phyloP scores from a whole-genome alignment of 1,140 invertebrate species.

The Calephelis virginiensis region DNA sequence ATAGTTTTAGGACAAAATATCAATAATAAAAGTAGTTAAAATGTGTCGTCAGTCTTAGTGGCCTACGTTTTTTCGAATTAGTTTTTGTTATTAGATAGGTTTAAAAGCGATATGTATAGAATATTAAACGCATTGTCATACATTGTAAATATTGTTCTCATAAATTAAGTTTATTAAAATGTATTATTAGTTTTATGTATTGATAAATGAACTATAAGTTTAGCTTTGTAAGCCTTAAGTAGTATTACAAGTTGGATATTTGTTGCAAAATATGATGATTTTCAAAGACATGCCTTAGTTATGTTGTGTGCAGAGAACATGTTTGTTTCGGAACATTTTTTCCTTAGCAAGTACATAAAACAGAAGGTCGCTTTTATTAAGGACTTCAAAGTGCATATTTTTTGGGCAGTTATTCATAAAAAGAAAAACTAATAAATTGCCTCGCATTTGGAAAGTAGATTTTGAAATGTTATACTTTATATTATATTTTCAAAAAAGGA shows the following conservation, averaged over 20 bases:
- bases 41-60: conserved; percentile 73
- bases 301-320: conserved; percentile 33
- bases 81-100: conserved; percentile 74
- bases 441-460: conserved; percentile 77
- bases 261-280: conserved; percentile 58
- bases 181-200: conserved; percentile 72
- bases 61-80: conserved; percentile 63
- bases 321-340: conserved; percentile 41
- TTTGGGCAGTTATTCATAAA: conserved; percentile 47
- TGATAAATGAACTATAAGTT: conserved; percentile 59
- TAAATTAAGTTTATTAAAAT: conserved; percentile 71
- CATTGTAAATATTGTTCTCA: conserved; percentile 75
- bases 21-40: conserved; percentile 68
- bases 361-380: conserved; percentile 58
- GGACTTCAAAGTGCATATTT: conserved; percentile 48
- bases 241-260: conserved; percentile 67
- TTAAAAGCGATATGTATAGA: conserved; percentile 71
- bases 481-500: conserved; percentile 62
- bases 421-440: conserved; percentile 69
- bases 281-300: conserved; percentile 44
- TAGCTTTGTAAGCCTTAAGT: conserved; percentile 66
- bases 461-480: conserved; percentile 70
- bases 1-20: conserved; percentile 68
- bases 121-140: conserved; percentile 61
- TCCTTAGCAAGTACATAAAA: conserved; percentile 58